Base-by-base conservation (phyloP, 2,888 invertebrate genomes). In the Timandra comae region DNA sequence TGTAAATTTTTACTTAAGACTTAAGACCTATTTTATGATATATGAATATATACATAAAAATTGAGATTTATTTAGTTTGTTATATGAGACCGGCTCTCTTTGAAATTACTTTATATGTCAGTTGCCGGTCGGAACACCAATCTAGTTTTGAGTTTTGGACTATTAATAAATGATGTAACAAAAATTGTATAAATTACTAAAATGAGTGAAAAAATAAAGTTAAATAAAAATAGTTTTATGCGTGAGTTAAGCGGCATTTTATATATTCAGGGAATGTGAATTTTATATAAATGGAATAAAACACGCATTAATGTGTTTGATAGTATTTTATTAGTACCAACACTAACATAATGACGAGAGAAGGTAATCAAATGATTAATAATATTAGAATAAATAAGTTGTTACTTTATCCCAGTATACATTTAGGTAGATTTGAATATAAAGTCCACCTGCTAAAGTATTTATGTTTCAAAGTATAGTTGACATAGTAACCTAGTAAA, bases 1-100 rank as follows among this genome's bases (percentile, higher is more conserved):
- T 71, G 68, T 71, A 67, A 66, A 69, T 68, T 70, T 66, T 57
- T 70, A 73, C 61, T 63, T 75, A 75, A 73, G 74, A 63, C 63
- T 58, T 73, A 67, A 65, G 31, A 40, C 35, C n/a, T 35, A 25
- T 47, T 33, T 38, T 37, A 33, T 31, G 33, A 16, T 60, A 49
- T 55, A 49, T 49, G 46, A 52, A 52, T 47, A 38, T 40, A 46
- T 43, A 48, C 16, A 16, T 16, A 16, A 16, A 1, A 5, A 5
- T 16, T 16, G 3, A 16, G n/a, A 16, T 16, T 16, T 16, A 16
- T 16, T 16, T 16, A 16, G 16, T 16, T 16, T 16, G 6, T 16
- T 16, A 6, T 16, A 16, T 6, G 16, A n/a, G n/a, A 10, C 24
- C 24, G 10, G 24, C 24, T 10, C 10, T 3, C 10, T 22, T 22